Percentiles rank a stretch among this genome's conserved stretches.
These are phyloP conservation scores for Habrosyne pyritoides DNA, from an alignment of 2,888 invertebrate genomes.

Conservation along the genomic window DNA sequence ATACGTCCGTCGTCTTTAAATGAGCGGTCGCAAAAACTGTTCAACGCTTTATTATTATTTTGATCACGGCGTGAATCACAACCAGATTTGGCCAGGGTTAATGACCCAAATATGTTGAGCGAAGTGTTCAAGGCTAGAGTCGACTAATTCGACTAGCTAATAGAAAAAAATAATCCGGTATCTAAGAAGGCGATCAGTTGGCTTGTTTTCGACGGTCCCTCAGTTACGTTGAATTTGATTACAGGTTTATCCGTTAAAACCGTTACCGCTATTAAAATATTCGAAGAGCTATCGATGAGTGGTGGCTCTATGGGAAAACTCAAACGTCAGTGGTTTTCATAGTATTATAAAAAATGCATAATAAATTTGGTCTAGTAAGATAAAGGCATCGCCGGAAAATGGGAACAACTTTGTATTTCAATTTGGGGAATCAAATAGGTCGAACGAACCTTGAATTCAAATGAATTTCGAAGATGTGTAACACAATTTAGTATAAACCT, in stretches of 20 bases:
- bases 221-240: conserved; percentile 46
- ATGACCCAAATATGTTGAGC: conserved; percentile 81
- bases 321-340: neutral
- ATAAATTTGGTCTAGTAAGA: no score
- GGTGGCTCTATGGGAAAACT: neutral
- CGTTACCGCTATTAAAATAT: conserved; percentile 65
- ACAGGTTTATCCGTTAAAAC: conserved; percentile 54
- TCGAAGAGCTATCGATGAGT: conserved; percentile 12
- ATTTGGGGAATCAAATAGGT: conserved; percentile 30
- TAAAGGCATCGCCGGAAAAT: conserved; percentile 6
- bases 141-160: conserved; percentile 71
- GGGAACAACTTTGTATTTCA: conserved; percentile 12
- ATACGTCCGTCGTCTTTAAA: conserved; percentile 62
- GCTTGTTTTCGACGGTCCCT: conserved; percentile 53
- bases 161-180: conserved; percentile 70
- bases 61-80: conserved; percentile 80
- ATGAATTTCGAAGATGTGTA: conserved; percentile 23
- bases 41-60: conserved; percentile 79
- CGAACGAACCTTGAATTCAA: conserved; percentile 39
- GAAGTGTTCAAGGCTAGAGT: conserved; percentile 77
- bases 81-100: conserved; percentile 81
- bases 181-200: conserved; percentile 54
- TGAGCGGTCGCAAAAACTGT: conserved; percentile 78
- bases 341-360: no score
- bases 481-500: conserved; percentile 16